A percentile compares a stretch with the other conserved stretches of the same genome.
These are phyloP conservation scores for Artibeus lituratus DNA, from an alignment of 2,797 vertebrate genomes.

Conservation along the genomic window DNA sequence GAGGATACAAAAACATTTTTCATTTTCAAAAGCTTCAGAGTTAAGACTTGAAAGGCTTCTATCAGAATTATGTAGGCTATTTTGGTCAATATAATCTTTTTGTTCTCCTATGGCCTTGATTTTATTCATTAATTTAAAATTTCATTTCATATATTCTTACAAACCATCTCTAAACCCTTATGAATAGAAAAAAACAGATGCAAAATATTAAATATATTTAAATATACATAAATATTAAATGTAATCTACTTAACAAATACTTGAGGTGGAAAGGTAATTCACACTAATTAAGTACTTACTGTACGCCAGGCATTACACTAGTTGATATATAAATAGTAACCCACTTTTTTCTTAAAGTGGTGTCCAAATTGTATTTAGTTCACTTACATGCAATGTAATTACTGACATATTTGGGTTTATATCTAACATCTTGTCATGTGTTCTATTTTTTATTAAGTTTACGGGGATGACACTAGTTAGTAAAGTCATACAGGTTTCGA, in stretches of 20 bases:
- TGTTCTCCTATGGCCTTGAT: not conserved
- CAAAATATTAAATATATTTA: not conserved
- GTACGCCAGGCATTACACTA: not conserved
- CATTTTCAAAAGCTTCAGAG: conserved; percentile 11
- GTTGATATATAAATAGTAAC: not conserved
- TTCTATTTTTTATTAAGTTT: not conserved
- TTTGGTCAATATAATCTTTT: not conserved
- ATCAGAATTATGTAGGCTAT: not conserved
- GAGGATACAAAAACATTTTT: conserved; percentile 9
- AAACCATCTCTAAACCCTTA: not conserved
- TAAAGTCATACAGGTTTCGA: not conserved
- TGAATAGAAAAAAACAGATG: not conserved
- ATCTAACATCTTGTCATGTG: not conserved
- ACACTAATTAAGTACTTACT: not conserved
- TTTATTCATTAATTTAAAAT: conserved; percentile 11
- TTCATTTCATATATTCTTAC: not conserved
- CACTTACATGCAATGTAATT: not conserved
- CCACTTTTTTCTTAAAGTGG: not conserved
- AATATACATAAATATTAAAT: not conserved
- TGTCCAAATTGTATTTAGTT: not conserved
- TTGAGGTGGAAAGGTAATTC: not conserved
- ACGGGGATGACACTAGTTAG: not conserved
- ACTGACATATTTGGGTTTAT: not conserved
- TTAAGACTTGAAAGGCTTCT: not conserved
- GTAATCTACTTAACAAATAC: not conserved